Evolutionary conservation across 2,113 vertebrate species (phyloP).

Genomic region (Cariama cristata): DNA sequence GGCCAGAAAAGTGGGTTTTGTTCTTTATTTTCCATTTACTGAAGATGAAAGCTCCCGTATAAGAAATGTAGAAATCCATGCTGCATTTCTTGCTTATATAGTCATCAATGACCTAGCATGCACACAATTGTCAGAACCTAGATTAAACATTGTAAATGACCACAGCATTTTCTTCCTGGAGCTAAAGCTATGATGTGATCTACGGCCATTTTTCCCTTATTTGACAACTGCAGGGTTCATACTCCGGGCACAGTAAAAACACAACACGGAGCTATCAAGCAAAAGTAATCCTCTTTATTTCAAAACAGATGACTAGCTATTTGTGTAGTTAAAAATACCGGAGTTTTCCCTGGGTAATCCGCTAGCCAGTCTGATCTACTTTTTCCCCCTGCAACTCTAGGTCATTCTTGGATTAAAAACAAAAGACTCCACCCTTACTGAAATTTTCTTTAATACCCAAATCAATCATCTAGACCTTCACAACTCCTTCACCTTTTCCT

Average conservation of each 20-base stretch:
- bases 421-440: constrained; percentile 32
- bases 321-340: constrained; percentile 78
- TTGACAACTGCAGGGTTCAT: constrained; percentile 66
- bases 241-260: constrained; percentile 56
- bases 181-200: constrained; percentile 20
- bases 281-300: constrained; percentile 77
- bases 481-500: not conserved
- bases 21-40: not conserved
- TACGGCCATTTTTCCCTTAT: constrained; percentile 24
- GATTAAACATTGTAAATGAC: constrained; percentile 30
- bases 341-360: constrained; percentile 73
- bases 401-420: constrained; percentile 66
- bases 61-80: not conserved
- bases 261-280: constrained; percentile 59
- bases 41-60: not conserved
- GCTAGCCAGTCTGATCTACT: constrained; percentile 60
- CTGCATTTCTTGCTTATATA: not conserved
- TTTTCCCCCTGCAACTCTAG: not conserved
- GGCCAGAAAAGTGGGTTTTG: not conserved
- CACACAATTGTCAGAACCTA: not conserved
- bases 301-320: constrained; percentile 76
- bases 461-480: not conserved
- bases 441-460: constrained; percentile 1
- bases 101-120: not conserved
- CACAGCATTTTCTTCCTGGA: not conserved